These are phyloP conservation scores for Peromyscus nudipes DNA, from an alignment of 2,797 vertebrate genomes.

Conservation along the genomic window DNA sequence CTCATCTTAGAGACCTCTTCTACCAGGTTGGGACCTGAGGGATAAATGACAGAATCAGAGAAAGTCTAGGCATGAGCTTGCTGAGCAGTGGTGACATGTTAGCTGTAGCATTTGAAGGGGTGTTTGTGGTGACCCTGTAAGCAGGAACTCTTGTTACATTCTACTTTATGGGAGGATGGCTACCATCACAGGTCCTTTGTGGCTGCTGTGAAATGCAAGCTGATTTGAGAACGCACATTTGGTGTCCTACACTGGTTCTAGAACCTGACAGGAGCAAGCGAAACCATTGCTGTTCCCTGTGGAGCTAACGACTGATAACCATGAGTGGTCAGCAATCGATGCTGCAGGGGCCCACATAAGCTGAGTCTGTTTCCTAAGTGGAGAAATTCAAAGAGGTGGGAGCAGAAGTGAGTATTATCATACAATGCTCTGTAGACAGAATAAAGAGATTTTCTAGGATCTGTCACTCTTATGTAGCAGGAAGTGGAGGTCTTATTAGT, in stretches of 20 bases:
- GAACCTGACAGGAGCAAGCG: neutral
- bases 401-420: neutral
- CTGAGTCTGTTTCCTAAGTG: slow-evolving; percentile 27
- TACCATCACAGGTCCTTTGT: neutral
- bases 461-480: neutral
- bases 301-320: neutral
- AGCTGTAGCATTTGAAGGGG: neutral
- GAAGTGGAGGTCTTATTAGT: slow-evolving; percentile 15
- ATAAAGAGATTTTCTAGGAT: slow-evolving; percentile 41
- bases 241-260: neutral
- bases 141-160: neutral
- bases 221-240: neutral
- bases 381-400: slow-evolving; percentile 29
- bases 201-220: neutral
- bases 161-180: neutral
- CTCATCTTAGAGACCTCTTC: neutral
- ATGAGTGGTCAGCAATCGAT: slow-evolving; percentile 20
- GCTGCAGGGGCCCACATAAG: neutral
- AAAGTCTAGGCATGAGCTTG: neutral
- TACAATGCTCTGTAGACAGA: slow-evolving; percentile 24
- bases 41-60: neutral
- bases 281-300: neutral
- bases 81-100: neutral
- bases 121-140: neutral
- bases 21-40: neutral